These are phyloP conservation scores for Drosophila quinaria DNA, from an alignment of 2,888 invertebrate species.

Conservation along the genomic window DNA sequence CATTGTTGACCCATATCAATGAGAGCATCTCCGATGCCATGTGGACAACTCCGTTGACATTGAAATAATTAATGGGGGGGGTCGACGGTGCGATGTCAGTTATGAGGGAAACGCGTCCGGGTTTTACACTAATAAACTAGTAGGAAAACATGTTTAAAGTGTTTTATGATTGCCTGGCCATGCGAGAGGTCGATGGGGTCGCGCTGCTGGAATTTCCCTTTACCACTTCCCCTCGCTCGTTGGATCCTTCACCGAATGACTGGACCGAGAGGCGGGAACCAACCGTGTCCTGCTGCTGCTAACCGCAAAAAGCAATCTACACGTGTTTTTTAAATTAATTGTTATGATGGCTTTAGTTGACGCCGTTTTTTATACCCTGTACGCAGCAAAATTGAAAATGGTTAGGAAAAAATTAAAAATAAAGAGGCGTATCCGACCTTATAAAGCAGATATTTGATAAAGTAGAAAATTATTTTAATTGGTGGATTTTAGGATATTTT, in stretches of 20 bases:
- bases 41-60: slow-evolving; percentile 67
- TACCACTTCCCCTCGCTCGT: not conserved
- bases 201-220: slow-evolving; percentile 56
- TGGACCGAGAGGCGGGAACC: slow-evolving; percentile 25
- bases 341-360: slow-evolving; percentile 81
- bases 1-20: slow-evolving; percentile 16
- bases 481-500: too few species aligned
- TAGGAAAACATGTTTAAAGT: slow-evolving; percentile 79
- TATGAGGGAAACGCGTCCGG: slow-evolving; percentile 50
- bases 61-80: slow-evolving; percentile 68
- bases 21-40: slow-evolving; percentile 58
- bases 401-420: not conserved
- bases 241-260: slow-evolving; percentile 1
- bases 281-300: slow-evolving; percentile 56
- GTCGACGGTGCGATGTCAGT: slow-evolving; percentile 1
- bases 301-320: slow-evolving; percentile 83
- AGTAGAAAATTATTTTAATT: too few species aligned
- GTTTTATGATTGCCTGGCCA: slow-evolving; percentile 78
- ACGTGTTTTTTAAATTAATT: slow-evolving; percentile 82
- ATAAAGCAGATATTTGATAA: too few species aligned
- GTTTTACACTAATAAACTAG: slow-evolving; percentile 78
- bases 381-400: not conserved
- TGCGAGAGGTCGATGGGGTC: slow-evolving; percentile 69
- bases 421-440: not conserved
- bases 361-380: slow-evolving; percentile 63